Evolutionary conservation across 2,888 invertebrate species (phyloP), one percentile per base, ranked within the genome.

Genomic region (Drosophila monieri): DNA sequence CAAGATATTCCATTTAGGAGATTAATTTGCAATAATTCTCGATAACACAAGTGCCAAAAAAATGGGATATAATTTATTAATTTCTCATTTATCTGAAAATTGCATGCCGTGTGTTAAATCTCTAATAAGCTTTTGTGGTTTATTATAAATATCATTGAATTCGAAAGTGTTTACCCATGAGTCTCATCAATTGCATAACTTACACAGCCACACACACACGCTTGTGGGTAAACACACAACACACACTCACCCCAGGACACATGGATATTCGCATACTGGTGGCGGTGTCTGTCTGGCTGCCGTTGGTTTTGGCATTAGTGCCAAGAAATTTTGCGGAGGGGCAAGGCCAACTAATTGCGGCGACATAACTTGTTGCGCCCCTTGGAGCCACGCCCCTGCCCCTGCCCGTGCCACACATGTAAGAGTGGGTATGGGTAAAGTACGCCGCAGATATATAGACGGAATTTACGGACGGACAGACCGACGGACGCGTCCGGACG

Each of bases 221-320:
- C 53, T 46, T 47, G 73, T 47, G 18, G 25, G 27, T 15, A 47
- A 25, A 27, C 9, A 56, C 56, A 15, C 44, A 35, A 35, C 21
- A 18, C 27, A 41, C 27, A 12, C 27, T 2, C 12, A 35, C 2
- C n/a, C 35, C 35, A 35, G 35, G 35, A 35, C 35, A 41, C 39
- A 18, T 27, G 9, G 9, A 27, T 27, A 27, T 27, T 27, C 27
- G 27, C 27, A 27, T 41, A 37, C 35, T 46, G 56, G 32, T 41
- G 25, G 37, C 32, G 52, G 59, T 51, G 41, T 65, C 56, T 52
- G 85, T 61, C 60, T 74, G 73, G 77, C 76, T 71, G 81, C 76
- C 78, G 85, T 77, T 61, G 77, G 84, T 86, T 85, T 84, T 84
- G 87, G 84, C 84, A 80, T 81, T 81, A 74, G 85, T 84, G 87